A percentile compares a stretch with the other conserved stretches of the same genome.
These are phyloP conservation scores for Dicentrarchus labrax DNA, from an alignment of 2,113 vertebrate species.

Conservation along the genomic window DNA sequence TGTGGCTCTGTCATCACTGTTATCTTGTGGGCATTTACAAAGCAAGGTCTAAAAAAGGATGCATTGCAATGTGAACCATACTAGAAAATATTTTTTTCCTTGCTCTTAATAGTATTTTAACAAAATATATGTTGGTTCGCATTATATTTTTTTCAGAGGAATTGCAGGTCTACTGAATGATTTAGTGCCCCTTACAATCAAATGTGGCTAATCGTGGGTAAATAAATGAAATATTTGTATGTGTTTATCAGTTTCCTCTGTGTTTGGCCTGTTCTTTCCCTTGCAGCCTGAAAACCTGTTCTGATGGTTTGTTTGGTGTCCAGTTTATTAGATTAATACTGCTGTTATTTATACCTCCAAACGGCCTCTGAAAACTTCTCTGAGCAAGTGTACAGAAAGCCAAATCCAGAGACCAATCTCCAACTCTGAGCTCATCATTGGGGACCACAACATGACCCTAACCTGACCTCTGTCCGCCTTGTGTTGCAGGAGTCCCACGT, in stretches of 20 bases:
- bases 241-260: neutral
- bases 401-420: neutral
- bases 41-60: no score
- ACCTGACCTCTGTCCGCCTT: slow-evolving; percentile 13
- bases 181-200: neutral
- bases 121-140: neutral
- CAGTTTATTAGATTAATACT: no score
- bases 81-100: neutral
- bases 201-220: no score
- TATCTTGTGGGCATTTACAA: no score
- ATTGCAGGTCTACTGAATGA: neutral
- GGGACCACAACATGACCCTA: neutral
- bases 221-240: neutral
- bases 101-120: neutral
- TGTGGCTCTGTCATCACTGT: neutral
- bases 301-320: neutral
- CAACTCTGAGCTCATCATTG: neutral
- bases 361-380: neutral
- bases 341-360: neutral
- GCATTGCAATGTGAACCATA: no score
- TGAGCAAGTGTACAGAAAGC: neutral
- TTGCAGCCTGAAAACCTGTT: neutral
- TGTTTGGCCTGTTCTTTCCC: neutral
- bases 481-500: slow-evolving; percentile 75
- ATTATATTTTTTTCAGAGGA: neutral